These are phyloP conservation scores for Luperina nickerlii DNA, from an alignment of 2,888 invertebrate species.

Conservation along the genomic window DNA sequence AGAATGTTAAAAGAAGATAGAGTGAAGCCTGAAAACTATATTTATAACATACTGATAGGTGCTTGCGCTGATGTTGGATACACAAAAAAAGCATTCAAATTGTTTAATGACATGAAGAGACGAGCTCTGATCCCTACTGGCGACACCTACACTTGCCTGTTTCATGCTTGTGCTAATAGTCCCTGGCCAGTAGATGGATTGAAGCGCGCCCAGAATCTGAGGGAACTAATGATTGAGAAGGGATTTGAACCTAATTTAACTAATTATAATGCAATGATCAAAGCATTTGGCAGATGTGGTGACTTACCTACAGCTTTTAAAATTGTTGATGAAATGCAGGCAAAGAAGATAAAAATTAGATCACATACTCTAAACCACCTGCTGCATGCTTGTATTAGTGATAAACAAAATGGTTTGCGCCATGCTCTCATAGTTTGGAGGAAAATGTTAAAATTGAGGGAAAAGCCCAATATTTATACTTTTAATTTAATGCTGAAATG, in stretches of 20 bases:
- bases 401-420: slow-evolving; percentile 94
- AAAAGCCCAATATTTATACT: slow-evolving; percentile 93
- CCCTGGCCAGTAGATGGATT: slow-evolving; percentile 93
- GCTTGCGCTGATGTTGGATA: slow-evolving; percentile 96
- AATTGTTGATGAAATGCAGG: slow-evolving; percentile 95
- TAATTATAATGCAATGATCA: slow-evolving; percentile 97
- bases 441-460: slow-evolving; percentile 92
- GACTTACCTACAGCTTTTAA: slow-evolving; percentile 94
- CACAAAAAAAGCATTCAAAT: slow-evolving; percentile 95
- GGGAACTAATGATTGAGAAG: slow-evolving; percentile 92
- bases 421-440: slow-evolving; percentile 96
- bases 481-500: slow-evolving; percentile 95
- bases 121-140: slow-evolving; percentile 92
- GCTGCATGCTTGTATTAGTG: slow-evolving; percentile 95
- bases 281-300: slow-evolving; percentile 96
- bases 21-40: slow-evolving; percentile 94
- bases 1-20: slow-evolving; percentile 94
- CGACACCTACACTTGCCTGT: slow-evolving; percentile 95
- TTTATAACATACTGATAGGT: slow-evolving; percentile 95
- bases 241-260: slow-evolving; percentile 92
- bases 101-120: slow-evolving; percentile 96
- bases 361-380: slow-evolving; percentile 94
- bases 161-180: slow-evolving; percentile 96
- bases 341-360: slow-evolving; percentile 91
- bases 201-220: slow-evolving; percentile 91